Percentiles rank a stretch among this genome's conserved stretches.
phyloP scores from a whole-genome alignment of 2,797 vertebrate genomes.

The Ctenopoma multispine region DNA sequence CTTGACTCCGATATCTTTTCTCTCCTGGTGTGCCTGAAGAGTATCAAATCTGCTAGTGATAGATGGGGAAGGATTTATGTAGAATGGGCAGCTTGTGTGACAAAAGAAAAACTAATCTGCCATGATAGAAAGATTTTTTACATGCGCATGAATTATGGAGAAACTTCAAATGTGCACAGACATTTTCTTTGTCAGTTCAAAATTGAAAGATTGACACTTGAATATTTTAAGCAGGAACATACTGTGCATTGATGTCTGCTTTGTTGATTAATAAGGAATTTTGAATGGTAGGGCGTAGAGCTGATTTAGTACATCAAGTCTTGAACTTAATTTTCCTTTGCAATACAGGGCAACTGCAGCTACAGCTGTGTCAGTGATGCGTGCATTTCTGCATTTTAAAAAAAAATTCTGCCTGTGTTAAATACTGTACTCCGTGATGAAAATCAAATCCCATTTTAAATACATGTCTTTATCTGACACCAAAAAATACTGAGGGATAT shows the following conservation, averaged over 20 bases:
- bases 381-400: slow-evolving; percentile 2
- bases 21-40: slow-evolving; percentile 66
- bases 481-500: slow-evolving; percentile 40
- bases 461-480: slow-evolving; percentile 46
- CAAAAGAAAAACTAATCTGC: slow-evolving; percentile 56
- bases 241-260: slow-evolving; percentile 6
- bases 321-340: slow-evolving; percentile 27
- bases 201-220: slow-evolving; percentile 25
- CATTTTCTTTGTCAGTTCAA: slow-evolving; percentile 7
- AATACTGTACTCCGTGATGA: slow-evolving; percentile 41
- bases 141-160: slow-evolving; percentile 34
- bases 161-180: slow-evolving; percentile 20
- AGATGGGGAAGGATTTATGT: slow-evolving; percentile 65
- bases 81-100: slow-evolving; percentile 49
- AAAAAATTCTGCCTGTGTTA: slow-evolving; percentile 11
- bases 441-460: slow-evolving; percentile 55
- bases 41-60: slow-evolving; percentile 62
- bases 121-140: slow-evolving; percentile 37
- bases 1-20: slow-evolving; percentile 70
- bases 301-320: slow-evolving; percentile 2
- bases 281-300: slow-evolving; percentile 9
- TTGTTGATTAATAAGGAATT: slow-evolving; percentile 29
- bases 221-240: slow-evolving; percentile 23
- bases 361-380: slow-evolving; percentile 13
- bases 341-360: slow-evolving; percentile 12